These are phyloP conservation scores for Martes martes DNA, from an alignment of 2,113 vertebrate genomes.

Conservation along the genomic window DNA sequence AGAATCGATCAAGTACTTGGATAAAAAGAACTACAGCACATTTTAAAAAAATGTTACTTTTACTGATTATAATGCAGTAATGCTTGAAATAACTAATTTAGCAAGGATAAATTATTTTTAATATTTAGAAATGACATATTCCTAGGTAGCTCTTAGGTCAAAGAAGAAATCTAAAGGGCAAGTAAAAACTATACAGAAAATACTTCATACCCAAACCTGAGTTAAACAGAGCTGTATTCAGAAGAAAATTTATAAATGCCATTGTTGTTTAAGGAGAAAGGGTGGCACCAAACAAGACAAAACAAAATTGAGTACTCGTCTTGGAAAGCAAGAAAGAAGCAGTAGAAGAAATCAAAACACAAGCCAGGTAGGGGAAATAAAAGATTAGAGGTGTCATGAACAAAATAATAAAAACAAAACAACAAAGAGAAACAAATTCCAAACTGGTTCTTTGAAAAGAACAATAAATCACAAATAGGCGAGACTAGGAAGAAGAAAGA, in stretches of 20 bases:
- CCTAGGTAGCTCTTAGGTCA: background rate
- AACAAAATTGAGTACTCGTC: background rate
- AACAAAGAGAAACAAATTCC: background rate
- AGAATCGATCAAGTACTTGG: background rate
- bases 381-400: background rate
- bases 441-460: background rate
- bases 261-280: background rate
- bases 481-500: background rate
- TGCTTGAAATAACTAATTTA: background rate
- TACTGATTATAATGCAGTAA: background rate
- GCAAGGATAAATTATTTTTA: background rate
- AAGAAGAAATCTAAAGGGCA: constrained; percentile 24
- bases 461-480: background rate
- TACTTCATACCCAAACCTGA: background rate
- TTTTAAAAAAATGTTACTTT: background rate
- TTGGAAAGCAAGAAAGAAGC: background rate
- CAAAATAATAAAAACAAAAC: background rate
- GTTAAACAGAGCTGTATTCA: background rate
- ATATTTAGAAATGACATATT: background rate
- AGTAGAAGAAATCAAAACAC: background rate
- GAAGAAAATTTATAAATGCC: background rate
- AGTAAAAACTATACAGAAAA: background rate
- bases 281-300: background rate
- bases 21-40: background rate
- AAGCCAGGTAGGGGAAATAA: background rate